These are phyloP conservation scores for Forpus xanthops DNA, from an alignment of 2,797 vertebrate species.

Conservation along the genomic window DNA sequence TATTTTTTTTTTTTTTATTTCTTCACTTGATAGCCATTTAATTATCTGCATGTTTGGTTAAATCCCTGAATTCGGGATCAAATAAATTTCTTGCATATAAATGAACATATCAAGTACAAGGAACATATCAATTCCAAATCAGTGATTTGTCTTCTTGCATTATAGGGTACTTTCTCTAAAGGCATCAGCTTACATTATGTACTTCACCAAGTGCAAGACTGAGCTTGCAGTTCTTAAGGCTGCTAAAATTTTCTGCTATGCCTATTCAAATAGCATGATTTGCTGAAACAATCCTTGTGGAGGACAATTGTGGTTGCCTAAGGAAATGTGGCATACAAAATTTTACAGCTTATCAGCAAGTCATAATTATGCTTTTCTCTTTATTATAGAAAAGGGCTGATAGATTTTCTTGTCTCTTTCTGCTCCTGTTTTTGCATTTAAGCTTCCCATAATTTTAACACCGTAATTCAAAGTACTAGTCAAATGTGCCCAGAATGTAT, in stretches of 20 bases:
- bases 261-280: not conserved
- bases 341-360: constrained; percentile 10
- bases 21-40: not conserved
- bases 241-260: not conserved
- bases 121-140: constrained; percentile 48
- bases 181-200: constrained; percentile 13
- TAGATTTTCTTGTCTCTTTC: not conserved
- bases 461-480: not conserved
- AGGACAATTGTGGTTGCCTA: not conserved
- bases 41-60: constrained; percentile 33
- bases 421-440: not conserved
- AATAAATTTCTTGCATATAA: not conserved
- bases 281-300: not conserved
- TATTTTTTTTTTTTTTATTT: not conserved
- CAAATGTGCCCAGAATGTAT: not conserved
- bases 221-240: not conserved
- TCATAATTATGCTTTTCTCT: not conserved
- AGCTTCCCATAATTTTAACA: not conserved
- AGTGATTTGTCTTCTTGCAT: constrained; percentile 30
- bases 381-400: not conserved
- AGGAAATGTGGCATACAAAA: not conserved
- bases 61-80: constrained; percentile 24
- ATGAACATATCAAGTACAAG: not conserved
- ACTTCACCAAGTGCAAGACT: constrained; percentile 30
- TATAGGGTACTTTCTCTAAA: not conserved